Evolutionary conservation across 2,888 invertebrate species (phyloP), one percentile per base, ranked within the genome.

Genomic region (Xanthia icteritia): DNA sequence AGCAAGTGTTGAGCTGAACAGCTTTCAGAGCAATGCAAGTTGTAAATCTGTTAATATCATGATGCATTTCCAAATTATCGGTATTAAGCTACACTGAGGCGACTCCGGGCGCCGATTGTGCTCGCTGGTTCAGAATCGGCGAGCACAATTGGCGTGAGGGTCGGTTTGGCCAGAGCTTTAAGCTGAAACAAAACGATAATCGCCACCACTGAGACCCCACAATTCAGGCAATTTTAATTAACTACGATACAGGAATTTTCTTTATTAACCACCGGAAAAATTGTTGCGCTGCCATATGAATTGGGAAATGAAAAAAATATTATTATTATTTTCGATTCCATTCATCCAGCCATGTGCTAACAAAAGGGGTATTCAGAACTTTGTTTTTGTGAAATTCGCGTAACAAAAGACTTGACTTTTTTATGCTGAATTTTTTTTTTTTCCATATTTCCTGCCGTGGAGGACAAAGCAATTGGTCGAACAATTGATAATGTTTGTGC

Each of bases 231-330:
- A 92, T 94, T 95, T 95, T 95, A 95, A 94, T 95, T 95, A 95
- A 95, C 95, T 94, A 81, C 91, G 88, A 92, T 90, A 92, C 90
- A 88, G 92, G 92, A 93, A 92, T 92, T 93, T 94, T 93, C 93
- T 94, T 93, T 93, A 92, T 91, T 89, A 93, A 92, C 92, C 90
- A 87, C 88, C 88, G 91, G 92, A 92, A 93, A 92, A 92, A 93
- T 92, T 89, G 92, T 92, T 90, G 90, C 91, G 77, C 88, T 89
- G 86, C 76, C 79, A 90, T 84, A 91, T 92, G 92, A 93, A 93
- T 91, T 90, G 89, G 90, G 81, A 90, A 90, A 90, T 89, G 86
- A 86, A 90, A 90, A 88, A 89, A 84, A 79, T 81, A 87, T 86
- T 82, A 77, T 81, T 77, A 70, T 81, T 74, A 84, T 84, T 82